Evolutionary conservation across 2,113 vertebrate species (phyloP).

Genomic region (Mystacornis crossleyi): DNA sequence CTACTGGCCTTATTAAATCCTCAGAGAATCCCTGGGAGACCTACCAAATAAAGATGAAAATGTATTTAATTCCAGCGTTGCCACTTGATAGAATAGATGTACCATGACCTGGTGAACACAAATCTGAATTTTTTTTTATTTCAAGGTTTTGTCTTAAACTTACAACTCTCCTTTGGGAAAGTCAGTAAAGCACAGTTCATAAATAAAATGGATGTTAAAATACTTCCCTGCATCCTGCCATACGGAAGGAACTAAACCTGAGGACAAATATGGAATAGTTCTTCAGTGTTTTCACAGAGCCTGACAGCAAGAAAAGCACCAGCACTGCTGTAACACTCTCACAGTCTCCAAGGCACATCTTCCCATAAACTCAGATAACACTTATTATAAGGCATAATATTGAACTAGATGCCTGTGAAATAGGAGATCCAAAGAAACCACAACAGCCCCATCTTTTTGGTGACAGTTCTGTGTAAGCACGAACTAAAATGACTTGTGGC

Average conservation of each 20-base stretch:
- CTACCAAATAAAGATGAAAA: neutral
- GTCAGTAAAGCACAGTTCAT: neutral
- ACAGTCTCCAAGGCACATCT: neutral
- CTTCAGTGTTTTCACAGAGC: neutral
- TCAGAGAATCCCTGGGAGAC: neutral
- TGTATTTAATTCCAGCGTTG: neutral
- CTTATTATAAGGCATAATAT: neutral
- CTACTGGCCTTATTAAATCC: neutral
- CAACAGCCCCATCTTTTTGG: neutral
- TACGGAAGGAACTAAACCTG: neutral
- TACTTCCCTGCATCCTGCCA: neutral
- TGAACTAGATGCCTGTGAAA: neutral
- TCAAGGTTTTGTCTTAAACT: neutral
- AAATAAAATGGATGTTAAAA: neutral
- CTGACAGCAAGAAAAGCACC: neutral
- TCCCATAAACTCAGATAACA: neutral
- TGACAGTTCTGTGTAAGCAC: neutral
- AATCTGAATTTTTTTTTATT: neutral
- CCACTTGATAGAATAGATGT: neutral
- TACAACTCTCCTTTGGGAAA: neutral
- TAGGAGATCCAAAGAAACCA: neutral
- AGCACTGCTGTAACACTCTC: neutral
- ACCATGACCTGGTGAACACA: neutral
- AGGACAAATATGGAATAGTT: neutral
- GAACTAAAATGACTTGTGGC: neutral